These are phyloP conservation scores for Tyto alba DNA, from an alignment of 2,113 vertebrate genomes.

Conservation along the genomic window DNA sequence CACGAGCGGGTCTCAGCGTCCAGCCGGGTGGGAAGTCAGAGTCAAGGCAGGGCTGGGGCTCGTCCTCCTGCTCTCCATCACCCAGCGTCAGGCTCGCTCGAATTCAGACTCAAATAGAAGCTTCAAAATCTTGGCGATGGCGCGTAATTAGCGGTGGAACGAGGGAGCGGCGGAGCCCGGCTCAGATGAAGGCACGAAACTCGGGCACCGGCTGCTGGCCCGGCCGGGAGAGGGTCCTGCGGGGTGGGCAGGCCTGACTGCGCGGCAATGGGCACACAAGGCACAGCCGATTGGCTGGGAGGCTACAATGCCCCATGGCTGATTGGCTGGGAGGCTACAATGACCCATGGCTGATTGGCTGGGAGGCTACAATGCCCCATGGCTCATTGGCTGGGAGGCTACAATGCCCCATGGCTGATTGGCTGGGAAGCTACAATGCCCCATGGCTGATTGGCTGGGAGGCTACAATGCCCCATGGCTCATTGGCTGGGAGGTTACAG, in stretches of 20 bases:
- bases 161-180: fast-evolving
- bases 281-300: neutral
- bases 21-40: neutral
- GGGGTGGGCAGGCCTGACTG: neutral
- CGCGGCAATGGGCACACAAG: neutral
- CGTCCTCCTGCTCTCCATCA: neutral
- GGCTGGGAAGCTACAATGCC: neutral
- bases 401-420: neutral
- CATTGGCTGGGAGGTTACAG: neutral
- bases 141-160: fast-evolving
- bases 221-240: fast-evolving
- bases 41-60: neutral
- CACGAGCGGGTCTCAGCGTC: neutral
- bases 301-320: no score
- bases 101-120: neutral
- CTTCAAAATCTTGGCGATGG: neutral
- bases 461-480: fast-evolving
- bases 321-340: neutral
- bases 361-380: fast-evolving
- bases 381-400: neutral
- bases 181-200: fast-evolving
- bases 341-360: fast-evolving
- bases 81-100: fast-evolving
- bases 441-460: neutral
- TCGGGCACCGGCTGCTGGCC: neutral